Conservation (phyloP, 1,140 invertebrate species). For the Lepidostoma basale region DNA sequence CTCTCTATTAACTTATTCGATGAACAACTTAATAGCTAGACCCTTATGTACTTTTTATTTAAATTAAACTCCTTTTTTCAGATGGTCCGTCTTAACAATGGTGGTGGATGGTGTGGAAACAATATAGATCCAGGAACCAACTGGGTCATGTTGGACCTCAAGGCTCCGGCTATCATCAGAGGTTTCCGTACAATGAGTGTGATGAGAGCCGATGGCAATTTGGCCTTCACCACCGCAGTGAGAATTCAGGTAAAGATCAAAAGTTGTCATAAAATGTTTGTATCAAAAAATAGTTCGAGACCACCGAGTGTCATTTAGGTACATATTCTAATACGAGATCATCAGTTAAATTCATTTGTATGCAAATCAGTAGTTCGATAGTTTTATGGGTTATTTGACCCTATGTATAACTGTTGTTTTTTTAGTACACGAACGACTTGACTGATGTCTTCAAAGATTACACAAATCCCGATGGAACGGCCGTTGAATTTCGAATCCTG, state of each 20-base stretch:
- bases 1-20: constrained; percentile 13
- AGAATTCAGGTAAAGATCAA: constrained; percentile 65
- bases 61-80: too few species aligned
- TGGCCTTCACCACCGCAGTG: constrained; percentile 87
- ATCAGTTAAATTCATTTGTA: too few species aligned
- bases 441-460: constrained; percentile 91
- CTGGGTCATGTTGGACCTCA: constrained; percentile 87
- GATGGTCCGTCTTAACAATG: constrained; percentile 81
- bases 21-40: constrained; percentile 18
- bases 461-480: constrained; percentile 87
- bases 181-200: constrained; percentile 91
- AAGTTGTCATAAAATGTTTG: too few species aligned
- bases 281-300: too few species aligned
- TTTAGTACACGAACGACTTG: constrained; percentile 83
- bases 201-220: constrained; percentile 73
- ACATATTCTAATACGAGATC: too few species aligned
- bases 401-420: constrained; percentile 30
- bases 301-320: too few species aligned
- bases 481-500: constrained; percentile 89
- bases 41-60: too few species aligned
- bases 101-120: constrained; percentile 88
- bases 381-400: not conserved
- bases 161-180: constrained; percentile 87
- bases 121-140: constrained; percentile 82
- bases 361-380: too few species aligned